Evolutionary conservation across 1,140 invertebrate genomes (phyloP).

Genomic region (Bradysia coprophila): DNA sequence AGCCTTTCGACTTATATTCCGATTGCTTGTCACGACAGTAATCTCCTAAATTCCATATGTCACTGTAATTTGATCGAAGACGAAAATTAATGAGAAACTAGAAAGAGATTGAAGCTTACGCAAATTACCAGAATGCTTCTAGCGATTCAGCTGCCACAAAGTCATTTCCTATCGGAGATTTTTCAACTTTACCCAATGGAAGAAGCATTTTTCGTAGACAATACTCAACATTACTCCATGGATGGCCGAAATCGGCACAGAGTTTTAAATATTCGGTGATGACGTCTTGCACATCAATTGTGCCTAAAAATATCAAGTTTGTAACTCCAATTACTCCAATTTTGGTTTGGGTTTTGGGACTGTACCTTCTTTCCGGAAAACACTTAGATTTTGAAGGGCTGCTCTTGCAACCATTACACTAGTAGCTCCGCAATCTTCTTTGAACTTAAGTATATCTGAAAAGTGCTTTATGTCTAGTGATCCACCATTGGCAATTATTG

Average conservation of each 20-base stretch:
- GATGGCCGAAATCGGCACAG: constrained; percentile 75
- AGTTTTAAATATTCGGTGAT: constrained; percentile 61
- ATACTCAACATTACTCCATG: constrained; percentile 83
- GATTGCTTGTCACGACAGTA: constrained; percentile 51
- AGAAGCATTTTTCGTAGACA: constrained; percentile 85
- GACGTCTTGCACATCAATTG: constrained; percentile 56
- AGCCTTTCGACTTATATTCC: constrained; percentile 40
- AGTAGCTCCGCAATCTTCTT: constrained; percentile 49
- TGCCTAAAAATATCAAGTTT: too few species aligned
- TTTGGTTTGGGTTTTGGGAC: too few species aligned
- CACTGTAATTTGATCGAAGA: constrained; percentile 46
- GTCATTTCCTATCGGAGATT: constrained; percentile 56
- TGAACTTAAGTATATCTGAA: constrained; percentile 67
- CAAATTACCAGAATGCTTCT: constrained; percentile 78
- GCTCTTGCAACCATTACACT: constrained; percentile 93
- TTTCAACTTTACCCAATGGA: constrained; percentile 72
- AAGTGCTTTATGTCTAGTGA: constrained; percentile 68
- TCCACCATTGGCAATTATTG: constrained; percentile 93
- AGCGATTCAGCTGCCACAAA: constrained; percentile 70
- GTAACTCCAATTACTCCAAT: too few species aligned
- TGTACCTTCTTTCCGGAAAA: constrained; percentile 55
- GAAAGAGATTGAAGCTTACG: too few species aligned
- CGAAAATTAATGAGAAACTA: too few species aligned
- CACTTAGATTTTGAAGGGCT: constrained; percentile 87
- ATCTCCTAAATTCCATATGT: constrained; percentile 59